phyloP scores from a whole-genome alignment of 2,888 invertebrate species.

The Agrochola lychnidis region DNA sequence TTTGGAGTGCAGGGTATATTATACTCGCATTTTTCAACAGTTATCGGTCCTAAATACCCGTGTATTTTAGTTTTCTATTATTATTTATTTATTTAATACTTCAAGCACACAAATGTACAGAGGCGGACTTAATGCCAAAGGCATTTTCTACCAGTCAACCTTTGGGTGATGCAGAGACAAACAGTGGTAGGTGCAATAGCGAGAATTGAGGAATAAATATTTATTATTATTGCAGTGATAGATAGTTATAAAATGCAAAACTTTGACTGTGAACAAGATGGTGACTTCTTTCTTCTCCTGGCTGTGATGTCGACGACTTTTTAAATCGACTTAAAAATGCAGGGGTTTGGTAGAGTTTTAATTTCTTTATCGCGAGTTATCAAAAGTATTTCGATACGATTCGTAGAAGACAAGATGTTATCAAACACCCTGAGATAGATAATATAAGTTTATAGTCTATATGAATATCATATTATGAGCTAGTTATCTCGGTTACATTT shows the following conservation, averaged over 20 bases:
- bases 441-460: constrained; percentile 20
- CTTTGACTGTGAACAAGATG: background rate
- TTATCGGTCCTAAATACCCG: too few relatives aligned
- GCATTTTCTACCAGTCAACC: too few relatives aligned
- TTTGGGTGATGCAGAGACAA: too few relatives aligned
- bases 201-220: too few relatives aligned
- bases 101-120: too few relatives aligned
- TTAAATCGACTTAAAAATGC: background rate
- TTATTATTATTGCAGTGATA: background rate
- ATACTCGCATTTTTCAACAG: background rate
- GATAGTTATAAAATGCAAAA: background rate
- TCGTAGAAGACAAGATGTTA: background rate
- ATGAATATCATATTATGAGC: constrained; percentile 41
- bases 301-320: too few relatives aligned
- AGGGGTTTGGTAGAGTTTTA: too few relatives aligned
- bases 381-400: background rate
- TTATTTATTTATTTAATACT: too few relatives aligned
- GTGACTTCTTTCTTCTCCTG: background rate
- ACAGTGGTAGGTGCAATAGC: too few relatives aligned
- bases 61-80: background rate
- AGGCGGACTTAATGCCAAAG: too few relatives aligned
- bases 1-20: background rate
- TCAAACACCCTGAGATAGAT: background rate
- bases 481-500: constrained; percentile 33
- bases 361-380: background rate